Conservation (phyloP, 2,888 invertebrate species). For the Leucophora obtusa region DNA sequence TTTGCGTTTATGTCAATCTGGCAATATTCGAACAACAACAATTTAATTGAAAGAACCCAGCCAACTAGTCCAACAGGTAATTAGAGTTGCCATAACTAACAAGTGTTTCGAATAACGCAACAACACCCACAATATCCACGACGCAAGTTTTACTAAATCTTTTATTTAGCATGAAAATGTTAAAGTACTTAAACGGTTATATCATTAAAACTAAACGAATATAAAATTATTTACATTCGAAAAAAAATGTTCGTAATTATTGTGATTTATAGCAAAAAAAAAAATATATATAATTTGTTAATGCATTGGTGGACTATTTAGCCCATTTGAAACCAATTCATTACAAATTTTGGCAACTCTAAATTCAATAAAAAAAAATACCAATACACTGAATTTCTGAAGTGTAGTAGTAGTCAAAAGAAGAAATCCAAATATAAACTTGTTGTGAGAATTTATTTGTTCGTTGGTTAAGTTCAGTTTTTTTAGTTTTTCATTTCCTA, state of each 20-base stretch:
- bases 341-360: slow-evolving; percentile 49
- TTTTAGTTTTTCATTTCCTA: slow-evolving; percentile 44
- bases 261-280: neutral
- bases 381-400: slow-evolving; percentile 58
- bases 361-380: slow-evolving; percentile 55
- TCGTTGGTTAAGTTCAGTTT: slow-evolving; percentile 40
- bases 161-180: slow-evolving; percentile 13
- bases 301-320: neutral
- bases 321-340: slow-evolving; percentile 7
- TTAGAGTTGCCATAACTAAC: slow-evolving; percentile 48
- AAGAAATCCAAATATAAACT: slow-evolving; percentile 65
- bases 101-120: slow-evolving; percentile 29
- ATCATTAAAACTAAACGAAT: neutral
- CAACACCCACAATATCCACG: slow-evolving; percentile 50
- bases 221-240: neutral
- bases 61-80: slow-evolving; percentile 61
- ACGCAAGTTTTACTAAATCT: slow-evolving; percentile 12
- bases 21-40: slow-evolving; percentile 35
- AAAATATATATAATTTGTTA: neutral
- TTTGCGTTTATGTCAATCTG: slow-evolving; percentile 6
- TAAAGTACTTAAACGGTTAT: neutral
- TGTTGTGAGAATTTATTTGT: slow-evolving; percentile 64
- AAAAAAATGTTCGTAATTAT: too few relatives aligned
- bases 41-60: slow-evolving; percentile 46
- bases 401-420: slow-evolving; percentile 48